Base-by-base conservation (phyloP, 2,113 vertebrate genomes). In the Cynoglossus semilaevis region DNA sequence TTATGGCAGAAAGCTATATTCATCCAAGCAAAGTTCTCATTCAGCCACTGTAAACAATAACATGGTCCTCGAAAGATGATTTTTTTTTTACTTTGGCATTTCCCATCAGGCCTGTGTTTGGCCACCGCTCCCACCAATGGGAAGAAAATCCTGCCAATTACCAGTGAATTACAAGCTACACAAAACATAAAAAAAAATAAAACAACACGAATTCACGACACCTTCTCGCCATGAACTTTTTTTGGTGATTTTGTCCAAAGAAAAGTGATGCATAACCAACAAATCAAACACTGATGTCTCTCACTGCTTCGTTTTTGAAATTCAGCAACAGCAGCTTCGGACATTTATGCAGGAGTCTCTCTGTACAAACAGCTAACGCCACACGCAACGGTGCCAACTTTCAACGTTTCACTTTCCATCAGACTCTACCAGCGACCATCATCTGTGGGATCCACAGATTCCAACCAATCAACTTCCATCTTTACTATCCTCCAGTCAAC, bases 41-140 rank as follows among this genome's bases (percentile, higher is more conserved):
- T 87, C 78, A 80, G 83, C 82, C 84, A 85, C 85, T 90, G 90
- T 91, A 90, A 91, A 92, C 88, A 90, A 89, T 89, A 90, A 87
- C 85, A 83, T 87, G 86, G 79, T 87, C 83, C 84, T 83, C 67
- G n/a, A 59, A 87, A 76, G 63, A 86, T 80, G 80, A 86, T 81
- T 73, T 79, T 86, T 73, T 79, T 86, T 75, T 67, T 84, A 83
- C 89, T 89, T 89, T 87, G 80, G 84, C 82, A 86, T 87, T 87
- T 88, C 86, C 80, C 86, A 81, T 80, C 78, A 89, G 76, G 81
- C 80, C 84, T 71, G 69, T 67, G 76, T 73, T 62, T 59, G 68
- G 83, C 67, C 76, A 82, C 78, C 60, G 51, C 87, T 90, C 85
- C 84, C 87, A 89, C 72, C 80, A 70, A 50, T 53, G 43, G 51